A percentile compares a stretch with the other conserved stretches of the same genome.
Conservation (phyloP, 2,113 vertebrate genomes). For the Hylia prasina region DNA sequence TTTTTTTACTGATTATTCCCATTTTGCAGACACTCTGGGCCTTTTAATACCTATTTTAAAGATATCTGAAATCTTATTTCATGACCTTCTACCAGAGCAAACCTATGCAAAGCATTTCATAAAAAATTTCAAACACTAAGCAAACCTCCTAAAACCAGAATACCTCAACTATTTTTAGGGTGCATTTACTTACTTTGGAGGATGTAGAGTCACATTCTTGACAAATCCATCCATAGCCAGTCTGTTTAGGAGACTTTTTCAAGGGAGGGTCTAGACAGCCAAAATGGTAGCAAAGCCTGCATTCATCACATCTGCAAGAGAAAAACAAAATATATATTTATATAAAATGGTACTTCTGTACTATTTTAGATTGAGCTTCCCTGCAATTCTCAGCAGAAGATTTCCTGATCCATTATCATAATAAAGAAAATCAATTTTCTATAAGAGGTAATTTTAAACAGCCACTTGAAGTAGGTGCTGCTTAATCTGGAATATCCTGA, state of each 20-base stretch:
- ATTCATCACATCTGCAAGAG: constrained; percentile 91
- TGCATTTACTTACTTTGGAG: constrained; percentile 85
- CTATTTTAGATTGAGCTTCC: background rate
- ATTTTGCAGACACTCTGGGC: background rate
- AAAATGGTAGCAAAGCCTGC: constrained; percentile 95
- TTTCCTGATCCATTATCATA: background rate
- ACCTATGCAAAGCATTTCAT: background rate
- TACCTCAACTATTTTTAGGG: background rate
- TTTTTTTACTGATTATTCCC: background rate
- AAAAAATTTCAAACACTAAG: background rate
- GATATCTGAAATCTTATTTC: background rate
- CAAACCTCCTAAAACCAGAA: background rate
- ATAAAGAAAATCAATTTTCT: constrained; percentile 19
- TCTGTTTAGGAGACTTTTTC: constrained; percentile 98
- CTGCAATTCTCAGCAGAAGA: background rate
- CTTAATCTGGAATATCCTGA: background rate
- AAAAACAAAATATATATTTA: background rate
- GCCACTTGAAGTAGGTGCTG: background rate
- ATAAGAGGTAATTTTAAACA: background rate
- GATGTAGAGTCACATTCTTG: constrained; percentile 97
- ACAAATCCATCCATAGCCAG: constrained; percentile 98
- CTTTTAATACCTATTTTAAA: background rate
- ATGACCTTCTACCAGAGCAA: background rate
- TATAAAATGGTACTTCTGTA: constrained; percentile 16
- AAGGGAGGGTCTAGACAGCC: constrained; percentile 97